phyloP scores from a whole-genome alignment of 1,140 invertebrate species.

The Cherax quadricarinatus region DNA sequence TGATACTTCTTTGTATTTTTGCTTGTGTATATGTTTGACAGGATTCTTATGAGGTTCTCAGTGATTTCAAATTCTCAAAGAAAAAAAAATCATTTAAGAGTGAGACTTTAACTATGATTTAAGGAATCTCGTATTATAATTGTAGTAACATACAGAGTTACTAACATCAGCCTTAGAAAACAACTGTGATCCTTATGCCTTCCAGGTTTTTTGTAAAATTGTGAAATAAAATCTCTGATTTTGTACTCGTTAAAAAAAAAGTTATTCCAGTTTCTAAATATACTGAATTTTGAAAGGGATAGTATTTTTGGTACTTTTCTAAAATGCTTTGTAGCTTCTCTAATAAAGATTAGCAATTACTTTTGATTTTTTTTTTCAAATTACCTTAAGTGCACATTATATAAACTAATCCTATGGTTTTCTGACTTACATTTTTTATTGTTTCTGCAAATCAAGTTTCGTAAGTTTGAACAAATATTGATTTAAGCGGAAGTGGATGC shows the following conservation, averaged over 20 bases:
- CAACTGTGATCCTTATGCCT: slow-evolving; percentile 59
- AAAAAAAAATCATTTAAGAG: neutral
- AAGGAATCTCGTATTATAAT: neutral
- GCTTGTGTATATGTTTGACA: neutral
- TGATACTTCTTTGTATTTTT: neutral
- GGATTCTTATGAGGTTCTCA: neutral
- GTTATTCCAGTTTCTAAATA: neutral
- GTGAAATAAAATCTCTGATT: slow-evolving; percentile 2
- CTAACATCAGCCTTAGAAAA: slow-evolving; percentile 8
- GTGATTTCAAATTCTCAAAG: neutral
- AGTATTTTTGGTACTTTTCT: slow-evolving; percentile 65
- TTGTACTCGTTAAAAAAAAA: neutral
- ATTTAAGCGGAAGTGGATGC: too few species aligned
- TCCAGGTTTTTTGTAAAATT: slow-evolving; percentile 48
- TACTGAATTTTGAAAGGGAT: slow-evolving; percentile 30
- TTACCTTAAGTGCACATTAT: too few species aligned
- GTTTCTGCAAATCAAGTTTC: too few species aligned
- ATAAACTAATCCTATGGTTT: too few species aligned
- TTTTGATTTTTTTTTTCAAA: too few species aligned
- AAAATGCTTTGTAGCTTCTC: slow-evolving; percentile 53
- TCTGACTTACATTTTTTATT: too few species aligned
- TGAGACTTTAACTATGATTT: neutral
- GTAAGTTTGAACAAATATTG: too few species aligned
- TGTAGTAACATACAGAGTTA: neutral
- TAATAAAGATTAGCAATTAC: slow-evolving; percentile 58